Percentiles rank a stretch among this genome's conserved stretches.
phyloP scores from a whole-genome alignment of 2,113 vertebrate genomes.

The Zosterops japonicus region DNA sequence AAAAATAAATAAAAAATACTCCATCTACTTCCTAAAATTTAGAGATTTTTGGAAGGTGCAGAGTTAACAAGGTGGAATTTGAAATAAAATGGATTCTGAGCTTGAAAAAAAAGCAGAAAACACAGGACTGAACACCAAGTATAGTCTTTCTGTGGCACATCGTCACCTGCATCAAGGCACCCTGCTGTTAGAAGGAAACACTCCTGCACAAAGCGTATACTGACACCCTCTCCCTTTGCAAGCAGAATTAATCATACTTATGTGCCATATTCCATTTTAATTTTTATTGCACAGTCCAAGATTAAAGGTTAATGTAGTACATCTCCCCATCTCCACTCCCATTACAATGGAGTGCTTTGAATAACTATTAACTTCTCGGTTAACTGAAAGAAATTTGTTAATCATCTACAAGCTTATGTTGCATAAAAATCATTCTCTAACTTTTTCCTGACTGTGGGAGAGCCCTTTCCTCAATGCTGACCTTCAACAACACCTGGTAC shows the following conservation, averaged over 20 bases:
- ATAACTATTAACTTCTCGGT: constrained; percentile 73
- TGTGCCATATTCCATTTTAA: constrained; percentile 57
- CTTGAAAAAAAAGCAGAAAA: neutral
- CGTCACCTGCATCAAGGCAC: neutral
- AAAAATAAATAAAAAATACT: neutral
- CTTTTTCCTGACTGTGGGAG: constrained; percentile 54
- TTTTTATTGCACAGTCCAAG: constrained; percentile 61
- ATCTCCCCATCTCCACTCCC: constrained; percentile 40
- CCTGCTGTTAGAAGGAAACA: neutral
- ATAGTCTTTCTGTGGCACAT: neutral
- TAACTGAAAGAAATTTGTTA: constrained; percentile 73
- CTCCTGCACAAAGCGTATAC: neutral
- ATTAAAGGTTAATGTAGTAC: constrained; percentile 73
- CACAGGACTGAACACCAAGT: neutral
- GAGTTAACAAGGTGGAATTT: neutral
- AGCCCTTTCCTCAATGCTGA: constrained; percentile 30
- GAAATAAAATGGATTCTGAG: neutral
- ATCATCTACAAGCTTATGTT: constrained; percentile 72
- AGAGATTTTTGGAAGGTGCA: neutral
- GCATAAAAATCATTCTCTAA: constrained; percentile 65
- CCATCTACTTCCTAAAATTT: neutral
- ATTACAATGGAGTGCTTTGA: constrained; percentile 68
- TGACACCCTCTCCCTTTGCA: constrained; percentile 47
- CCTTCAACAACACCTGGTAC: constrained; percentile 71
- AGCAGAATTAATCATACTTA: constrained; percentile 59